phyloP scores from a whole-genome alignment of 2,113 vertebrate species.

The Micronycteris hirsuta region DNA sequence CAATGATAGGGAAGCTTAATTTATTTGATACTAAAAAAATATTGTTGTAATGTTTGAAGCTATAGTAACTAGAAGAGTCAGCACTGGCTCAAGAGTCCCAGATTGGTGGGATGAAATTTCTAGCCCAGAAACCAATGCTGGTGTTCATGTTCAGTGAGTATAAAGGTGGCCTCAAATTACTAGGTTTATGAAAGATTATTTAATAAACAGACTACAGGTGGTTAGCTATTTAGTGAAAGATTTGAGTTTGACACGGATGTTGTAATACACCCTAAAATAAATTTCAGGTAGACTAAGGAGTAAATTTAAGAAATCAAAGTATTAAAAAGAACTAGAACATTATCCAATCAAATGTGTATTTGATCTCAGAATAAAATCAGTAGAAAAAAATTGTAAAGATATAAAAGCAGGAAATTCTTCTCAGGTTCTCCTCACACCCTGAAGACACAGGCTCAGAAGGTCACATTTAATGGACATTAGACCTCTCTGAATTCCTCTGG shows the following conservation, averaged over 20 bases:
- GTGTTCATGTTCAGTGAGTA: background rate
- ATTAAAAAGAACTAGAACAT: background rate
- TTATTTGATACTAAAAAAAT: background rate
- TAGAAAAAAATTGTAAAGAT: background rate
- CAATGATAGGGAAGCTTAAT: background rate
- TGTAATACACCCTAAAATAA: background rate
- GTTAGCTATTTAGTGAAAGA: background rate
- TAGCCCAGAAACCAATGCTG: background rate
- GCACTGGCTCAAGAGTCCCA: background rate
- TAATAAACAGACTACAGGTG: background rate
- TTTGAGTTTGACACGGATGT: background rate
- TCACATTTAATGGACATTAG: background rate
- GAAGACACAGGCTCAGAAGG: background rate
- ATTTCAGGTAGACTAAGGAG: background rate
- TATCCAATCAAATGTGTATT: background rate
- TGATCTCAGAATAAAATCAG: background rate
- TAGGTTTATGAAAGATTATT: background rate
- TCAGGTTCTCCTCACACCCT: background rate
- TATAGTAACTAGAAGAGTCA: background rate
- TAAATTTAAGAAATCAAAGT: background rate
- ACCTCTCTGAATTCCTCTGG: background rate
- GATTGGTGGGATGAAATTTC: background rate
- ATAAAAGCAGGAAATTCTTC: background rate
- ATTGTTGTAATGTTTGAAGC: background rate
- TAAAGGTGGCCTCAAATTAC: background rate